Evolutionary conservation across 2,888 invertebrate species (phyloP).

Genomic region (Drosophila ezoana): DNA sequence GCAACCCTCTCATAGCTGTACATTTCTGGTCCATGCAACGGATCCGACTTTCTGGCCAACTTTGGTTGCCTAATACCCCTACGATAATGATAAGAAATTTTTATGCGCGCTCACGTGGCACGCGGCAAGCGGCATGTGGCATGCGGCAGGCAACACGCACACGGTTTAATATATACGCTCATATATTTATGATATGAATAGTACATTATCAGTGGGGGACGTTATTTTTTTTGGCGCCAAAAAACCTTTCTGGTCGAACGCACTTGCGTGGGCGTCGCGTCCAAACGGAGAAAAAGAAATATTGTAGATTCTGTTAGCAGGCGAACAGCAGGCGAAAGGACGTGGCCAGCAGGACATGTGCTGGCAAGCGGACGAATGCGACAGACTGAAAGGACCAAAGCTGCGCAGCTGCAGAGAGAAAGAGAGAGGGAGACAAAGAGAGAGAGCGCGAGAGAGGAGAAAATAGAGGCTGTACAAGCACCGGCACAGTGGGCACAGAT

Average conservation of each 20-base stretch:
- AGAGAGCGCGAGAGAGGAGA: neutral
- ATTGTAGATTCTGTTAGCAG: constrained; percentile 81
- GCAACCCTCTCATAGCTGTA: constrained; percentile 8
- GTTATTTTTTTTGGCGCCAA: constrained; percentile 65
- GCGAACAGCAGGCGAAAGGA: constrained; percentile 63
- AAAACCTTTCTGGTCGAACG: constrained; percentile 19
- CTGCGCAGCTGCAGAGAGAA: constrained; percentile 60
- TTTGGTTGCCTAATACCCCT: constrained; percentile 83
- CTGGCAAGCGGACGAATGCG: neutral
- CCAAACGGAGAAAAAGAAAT: constrained; percentile 82
- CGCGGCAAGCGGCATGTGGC: no score
- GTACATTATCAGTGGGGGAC: constrained; percentile 64
- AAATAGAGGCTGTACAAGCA: neutral
- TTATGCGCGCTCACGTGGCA: constrained; percentile 61
- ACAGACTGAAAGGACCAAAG: constrained; percentile 14
- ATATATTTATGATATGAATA: constrained; percentile 11
- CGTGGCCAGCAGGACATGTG: constrained; percentile 1
- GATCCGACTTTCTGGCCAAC: constrained; percentile 72
- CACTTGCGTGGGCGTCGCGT: constrained; percentile 81
- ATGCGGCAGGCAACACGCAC: no score
- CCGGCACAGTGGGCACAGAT: neutral
- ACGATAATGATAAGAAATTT: constrained; percentile 84
- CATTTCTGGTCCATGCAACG: constrained; percentile 24
- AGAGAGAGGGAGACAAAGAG: constrained; percentile 3
- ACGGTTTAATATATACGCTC: constrained; percentile 4